These are phyloP conservation scores for Physella acuta DNA, from an alignment of 1,140 invertebrate species.

Conservation along the genomic window DNA sequence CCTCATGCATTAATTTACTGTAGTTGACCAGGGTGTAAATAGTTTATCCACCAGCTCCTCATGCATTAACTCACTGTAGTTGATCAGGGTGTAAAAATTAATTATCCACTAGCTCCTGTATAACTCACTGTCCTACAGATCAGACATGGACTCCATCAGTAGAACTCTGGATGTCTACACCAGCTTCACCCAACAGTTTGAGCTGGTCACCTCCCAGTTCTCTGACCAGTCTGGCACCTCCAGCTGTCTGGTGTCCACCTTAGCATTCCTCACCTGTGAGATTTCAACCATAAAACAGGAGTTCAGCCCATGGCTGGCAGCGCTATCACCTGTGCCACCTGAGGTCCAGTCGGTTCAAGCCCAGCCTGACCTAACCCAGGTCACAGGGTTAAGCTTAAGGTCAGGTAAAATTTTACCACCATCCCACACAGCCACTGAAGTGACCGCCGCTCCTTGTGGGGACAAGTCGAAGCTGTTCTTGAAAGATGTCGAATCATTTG, in stretches of 20 bases:
- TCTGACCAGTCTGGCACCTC: background rate
- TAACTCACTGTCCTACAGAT: constrained; percentile 6
- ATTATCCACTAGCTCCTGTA: too few species aligned
- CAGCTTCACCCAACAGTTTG: background rate
- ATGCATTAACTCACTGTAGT: too few species aligned
- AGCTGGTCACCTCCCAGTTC: background rate
- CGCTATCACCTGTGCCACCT: background rate
- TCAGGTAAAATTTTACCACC: background rate
- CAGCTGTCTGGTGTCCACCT: constrained; percentile 3
- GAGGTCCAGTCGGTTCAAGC: too few species aligned
- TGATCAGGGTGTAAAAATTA: too few species aligned
- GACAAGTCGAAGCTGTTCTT: background rate
- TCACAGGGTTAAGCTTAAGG: background rate
- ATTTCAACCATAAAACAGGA: background rate
- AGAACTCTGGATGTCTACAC: background rate
- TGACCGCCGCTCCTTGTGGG: background rate
- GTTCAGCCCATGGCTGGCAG: background rate
- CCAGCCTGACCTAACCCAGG: too few species aligned
- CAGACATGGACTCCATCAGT: constrained; percentile 9
- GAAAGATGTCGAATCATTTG: constrained; percentile 31
- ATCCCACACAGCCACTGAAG: background rate
- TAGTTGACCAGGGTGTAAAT: too few species aligned
- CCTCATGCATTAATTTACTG: too few species aligned
- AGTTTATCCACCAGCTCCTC: too few species aligned
- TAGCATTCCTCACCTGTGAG: background rate